Percentiles rank a stretch among this genome's conserved stretches.
Conservation (phyloP, 2,888 invertebrate species). For the Lysandra coridon region DNA sequence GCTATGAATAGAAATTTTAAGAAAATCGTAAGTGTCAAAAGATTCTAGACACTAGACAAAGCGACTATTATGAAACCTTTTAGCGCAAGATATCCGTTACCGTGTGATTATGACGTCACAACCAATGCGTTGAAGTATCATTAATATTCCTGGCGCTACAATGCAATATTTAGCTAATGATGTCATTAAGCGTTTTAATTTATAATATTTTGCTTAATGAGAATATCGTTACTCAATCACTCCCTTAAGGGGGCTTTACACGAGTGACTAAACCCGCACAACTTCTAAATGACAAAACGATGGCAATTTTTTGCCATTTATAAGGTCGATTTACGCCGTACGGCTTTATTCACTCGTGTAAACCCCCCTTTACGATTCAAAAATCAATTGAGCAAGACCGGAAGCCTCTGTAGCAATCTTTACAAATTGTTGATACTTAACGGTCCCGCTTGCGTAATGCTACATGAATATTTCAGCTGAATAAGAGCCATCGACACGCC, state of each 20-base stretch:
- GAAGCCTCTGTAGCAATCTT: constrained; percentile 11
- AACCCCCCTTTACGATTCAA: not conserved
- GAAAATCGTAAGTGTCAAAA: constrained; percentile 5
- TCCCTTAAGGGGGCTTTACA: no score
- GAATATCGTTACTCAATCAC: no score
- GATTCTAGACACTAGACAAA: not conserved
- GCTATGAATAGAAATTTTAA: constrained; percentile 9
- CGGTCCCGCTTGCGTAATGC: constrained; percentile 23
- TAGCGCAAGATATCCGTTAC: not conserved
- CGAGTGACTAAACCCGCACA: no score
- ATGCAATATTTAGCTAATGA: constrained; percentile 25
- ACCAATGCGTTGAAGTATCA: not conserved
- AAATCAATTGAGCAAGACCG: constrained; percentile 14
- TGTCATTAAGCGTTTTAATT: constrained; percentile 1
- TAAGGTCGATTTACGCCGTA: no score
- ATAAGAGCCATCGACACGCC: not conserved
- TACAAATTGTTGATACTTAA: not conserved
- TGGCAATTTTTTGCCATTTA: not conserved
- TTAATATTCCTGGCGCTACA: constrained; percentile 20
- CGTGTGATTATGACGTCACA: not conserved
- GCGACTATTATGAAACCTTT: not conserved
- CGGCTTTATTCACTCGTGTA: no score
- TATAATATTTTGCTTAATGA: constrained; percentile 19
- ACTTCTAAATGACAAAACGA: not conserved
- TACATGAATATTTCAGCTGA: constrained; percentile 24